Percentiles rank a stretch among this genome's conserved stretches.
Conservation (phyloP, 30 jellyfish, hydroid and myxozoan genomes). For the Mastigias papua region DNA sequence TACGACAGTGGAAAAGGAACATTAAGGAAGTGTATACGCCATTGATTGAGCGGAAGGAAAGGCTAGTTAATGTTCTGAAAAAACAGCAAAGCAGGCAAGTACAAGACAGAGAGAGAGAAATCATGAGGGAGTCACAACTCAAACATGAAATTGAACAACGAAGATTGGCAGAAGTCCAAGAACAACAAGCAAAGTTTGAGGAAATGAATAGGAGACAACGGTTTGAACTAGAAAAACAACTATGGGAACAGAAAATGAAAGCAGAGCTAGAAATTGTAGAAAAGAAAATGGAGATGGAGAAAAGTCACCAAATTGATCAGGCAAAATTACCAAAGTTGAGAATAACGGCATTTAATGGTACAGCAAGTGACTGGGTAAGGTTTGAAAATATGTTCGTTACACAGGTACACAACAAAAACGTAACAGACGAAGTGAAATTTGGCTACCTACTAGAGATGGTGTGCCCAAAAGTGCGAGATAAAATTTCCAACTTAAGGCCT, state of each 20-base stretch:
- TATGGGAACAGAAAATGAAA: background rate
- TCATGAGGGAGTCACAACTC: background rate
- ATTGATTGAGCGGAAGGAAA: background rate
- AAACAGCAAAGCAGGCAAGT: background rate
- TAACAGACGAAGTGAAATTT: background rate
- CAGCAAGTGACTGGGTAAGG: too few relatives aligned
- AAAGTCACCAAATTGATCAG: background rate
- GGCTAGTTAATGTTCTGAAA: background rate
- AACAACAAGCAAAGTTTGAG: background rate
- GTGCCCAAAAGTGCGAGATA: background rate
- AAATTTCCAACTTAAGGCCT: background rate
- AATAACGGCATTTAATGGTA: too few relatives aligned
- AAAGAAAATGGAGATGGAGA: background rate
- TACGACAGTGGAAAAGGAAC: too few relatives aligned
- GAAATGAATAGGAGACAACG: background rate
- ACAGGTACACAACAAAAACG: background rate
- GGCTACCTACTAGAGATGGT: background rate
- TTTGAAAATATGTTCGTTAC: background rate
- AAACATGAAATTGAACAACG: background rate
- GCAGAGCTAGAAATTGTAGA: background rate
- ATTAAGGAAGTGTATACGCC: too few relatives aligned
- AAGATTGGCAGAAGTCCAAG: background rate
- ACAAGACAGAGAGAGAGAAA: background rate
- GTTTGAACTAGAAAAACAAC: background rate
- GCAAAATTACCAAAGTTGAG: background rate